A percentile compares a stretch with the other conserved stretches of the same genome.
Evolutionary conservation across 2,888 invertebrate genomes (phyloP).

Genomic region (Allacma fusca): DNA sequence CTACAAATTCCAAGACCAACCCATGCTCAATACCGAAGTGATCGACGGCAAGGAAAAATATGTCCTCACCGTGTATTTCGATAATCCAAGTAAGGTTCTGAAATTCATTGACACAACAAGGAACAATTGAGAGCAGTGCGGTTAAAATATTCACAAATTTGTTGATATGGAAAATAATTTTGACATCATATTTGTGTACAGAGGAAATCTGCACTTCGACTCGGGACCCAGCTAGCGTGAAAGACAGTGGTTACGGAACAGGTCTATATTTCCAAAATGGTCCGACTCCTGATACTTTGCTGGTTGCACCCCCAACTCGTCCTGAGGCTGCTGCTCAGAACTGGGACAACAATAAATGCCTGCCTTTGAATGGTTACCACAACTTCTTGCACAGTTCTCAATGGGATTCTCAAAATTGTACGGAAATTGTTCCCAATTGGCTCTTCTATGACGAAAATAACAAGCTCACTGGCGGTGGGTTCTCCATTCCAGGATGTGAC

Average conservation of each 20-base stretch:
- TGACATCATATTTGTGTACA: too few relatives aligned
- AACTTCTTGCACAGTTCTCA: not conserved
- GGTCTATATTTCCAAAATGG: constrained; percentile 41
- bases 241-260: constrained; percentile 14
- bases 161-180: too few relatives aligned
- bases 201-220: constrained; percentile 18
- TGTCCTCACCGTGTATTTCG: constrained; percentile 31
- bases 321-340: constrained; percentile 4
- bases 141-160: too few relatives aligned
- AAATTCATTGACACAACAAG: not conserved
- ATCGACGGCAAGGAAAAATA: not conserved
- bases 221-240: not conserved
- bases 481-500: constrained; percentile 11
- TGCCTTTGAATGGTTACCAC: constrained; percentile 27
- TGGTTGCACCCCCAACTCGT: not conserved
- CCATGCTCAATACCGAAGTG: not conserved
- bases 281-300: not conserved
- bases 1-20: not conserved
- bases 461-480: constrained; percentile 8
- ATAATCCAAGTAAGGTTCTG: not conserved
- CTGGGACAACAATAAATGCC: constrained; percentile 26
- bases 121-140: too few relatives aligned
- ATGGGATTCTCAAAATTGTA: constrained; percentile 6
- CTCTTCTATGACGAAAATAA: constrained; percentile 7
- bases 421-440: not conserved